phyloP scores from a whole-genome alignment of 1,140 invertebrate genomes.

The Augochlora pura region DNA sequence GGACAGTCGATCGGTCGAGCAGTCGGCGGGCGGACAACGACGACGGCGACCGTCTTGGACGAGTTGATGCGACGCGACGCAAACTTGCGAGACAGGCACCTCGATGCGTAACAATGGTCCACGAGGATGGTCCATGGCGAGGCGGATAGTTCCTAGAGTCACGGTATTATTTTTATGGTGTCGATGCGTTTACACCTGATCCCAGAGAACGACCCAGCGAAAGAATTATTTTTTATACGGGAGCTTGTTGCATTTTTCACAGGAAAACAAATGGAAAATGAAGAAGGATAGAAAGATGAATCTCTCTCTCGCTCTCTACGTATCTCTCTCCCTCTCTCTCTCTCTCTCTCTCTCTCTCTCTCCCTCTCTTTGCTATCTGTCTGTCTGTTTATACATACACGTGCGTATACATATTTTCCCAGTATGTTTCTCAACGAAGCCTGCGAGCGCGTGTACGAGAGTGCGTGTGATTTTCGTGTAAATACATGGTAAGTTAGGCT shows the following conservation, averaged over 20 bases:
- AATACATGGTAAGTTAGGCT: conserved; percentile 49
- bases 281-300: not conserved
- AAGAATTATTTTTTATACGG: conserved; percentile 53
- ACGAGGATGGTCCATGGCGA: conserved; percentile 67
- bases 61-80: not conserved
- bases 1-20: too few relatives aligned
- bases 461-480: conserved; percentile 56
- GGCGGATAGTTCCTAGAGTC: conserved; percentile 78
- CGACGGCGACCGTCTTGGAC: not conserved
- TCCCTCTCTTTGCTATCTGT: not conserved
- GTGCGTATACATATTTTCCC: conserved; percentile 6
- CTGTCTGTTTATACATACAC: not conserved
- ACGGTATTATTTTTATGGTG: conserved; percentile 78
- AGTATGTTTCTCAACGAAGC: conserved; percentile 57
- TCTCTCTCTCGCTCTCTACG: not conserved
- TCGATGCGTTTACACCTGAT: conserved; percentile 72
- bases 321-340: conserved; percentile 1
- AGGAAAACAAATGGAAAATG: not conserved
- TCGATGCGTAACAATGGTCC: conserved; percentile 39
- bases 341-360: not conserved
- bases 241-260: conserved; percentile 28
- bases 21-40: not conserved
- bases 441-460: conserved; percentile 62
- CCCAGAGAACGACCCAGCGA: conserved; percentile 44
- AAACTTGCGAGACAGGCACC: conserved; percentile 13